phyloP scores from a whole-genome alignment of 2,113 vertebrate species.

The Nyctereutes procyonoides region DNA sequence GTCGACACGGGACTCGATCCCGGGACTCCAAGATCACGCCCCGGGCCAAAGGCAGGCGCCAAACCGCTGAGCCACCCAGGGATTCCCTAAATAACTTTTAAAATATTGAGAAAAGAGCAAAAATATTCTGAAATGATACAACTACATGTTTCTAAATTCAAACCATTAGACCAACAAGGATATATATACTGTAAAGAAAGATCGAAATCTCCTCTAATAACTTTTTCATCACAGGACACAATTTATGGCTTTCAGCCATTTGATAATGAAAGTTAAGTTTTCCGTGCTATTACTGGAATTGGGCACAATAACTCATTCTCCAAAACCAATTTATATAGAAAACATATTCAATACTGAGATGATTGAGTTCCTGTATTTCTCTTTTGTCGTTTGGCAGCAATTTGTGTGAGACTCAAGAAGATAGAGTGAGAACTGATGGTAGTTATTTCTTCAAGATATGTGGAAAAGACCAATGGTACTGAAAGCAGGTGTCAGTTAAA shows the following conservation, averaged over 20 bases:
- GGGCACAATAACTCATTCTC: slow-evolving; percentile 58
- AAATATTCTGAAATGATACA: slow-evolving; percentile 12
- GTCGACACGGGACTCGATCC: too few relatives aligned
- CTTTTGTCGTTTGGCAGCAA: slow-evolving; percentile 61
- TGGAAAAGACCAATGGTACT: neutral
- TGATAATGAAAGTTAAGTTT: slow-evolving; percentile 59
- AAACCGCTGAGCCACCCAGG: too few relatives aligned
- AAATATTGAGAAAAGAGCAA: neutral
- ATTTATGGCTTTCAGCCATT: slow-evolving; percentile 50
- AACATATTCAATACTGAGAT: slow-evolving; percentile 63
- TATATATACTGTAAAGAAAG: neutral
- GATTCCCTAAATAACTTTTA: neutral
- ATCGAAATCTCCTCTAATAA: neutral
- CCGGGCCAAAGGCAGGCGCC: too few relatives aligned
- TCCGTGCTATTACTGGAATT: slow-evolving; percentile 19
- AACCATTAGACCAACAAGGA: neutral
- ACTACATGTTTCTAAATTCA: slow-evolving; percentile 36
- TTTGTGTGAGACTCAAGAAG: slow-evolving; percentile 47
- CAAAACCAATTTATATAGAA: slow-evolving; percentile 61
- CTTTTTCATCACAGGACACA: slow-evolving; percentile 38
- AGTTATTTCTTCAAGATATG: slow-evolving; percentile 61
- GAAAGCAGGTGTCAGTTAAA: slow-evolving; percentile 58
- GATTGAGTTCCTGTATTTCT: slow-evolving; percentile 54
- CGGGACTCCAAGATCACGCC: too few relatives aligned
- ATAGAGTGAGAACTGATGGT: slow-evolving; percentile 56